Evolutionary conservation across 2,888 invertebrate species (phyloP), one percentile per base, ranked within the genome.

Genomic region (Lasioglossum marginatum): DNA sequence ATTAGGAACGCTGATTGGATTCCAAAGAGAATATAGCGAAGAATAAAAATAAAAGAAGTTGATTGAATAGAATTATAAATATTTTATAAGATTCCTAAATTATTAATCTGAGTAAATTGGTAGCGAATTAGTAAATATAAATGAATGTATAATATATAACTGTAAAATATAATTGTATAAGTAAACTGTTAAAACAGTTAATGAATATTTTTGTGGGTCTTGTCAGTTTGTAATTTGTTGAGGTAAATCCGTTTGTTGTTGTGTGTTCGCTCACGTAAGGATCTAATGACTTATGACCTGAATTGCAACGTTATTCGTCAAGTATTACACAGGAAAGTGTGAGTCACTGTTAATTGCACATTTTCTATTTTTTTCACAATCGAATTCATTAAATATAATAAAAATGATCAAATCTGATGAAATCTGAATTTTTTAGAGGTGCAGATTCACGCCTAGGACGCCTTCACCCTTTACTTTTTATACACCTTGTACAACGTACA

Each of bases 291-390:
- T 66, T 66, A 66, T 34, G 66, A 66, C 31, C 66, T 66, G 66
- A 34, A 66, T 16, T 66, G 66, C 8, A 66, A 16, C 10, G 34
- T 19, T 19, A 66, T 31, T 66, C 16, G 34, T 31, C 34, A 66
- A 34, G 31, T 63, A 23, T 34, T 66, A 23, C 66, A 19, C 66
- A 60, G 27, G 16, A 23, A 66, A 34, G 34, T 6, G 66, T 66
- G 66, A 66, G 34, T 66, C 34, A 66, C 19, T 34, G 34, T 8
- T 34, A 66, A 66, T 66, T 23, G 31, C 10, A 14, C 31, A 31
- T 66, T 66, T 66, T 34, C 66, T 66, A 66, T 66, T 66, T 66
- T 27, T 66, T 34, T 34, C 66, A 34, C 66, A 19, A 66, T 19
- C 16, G 19, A 66, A 19, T 34, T 0, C 19, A 34, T 66, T 66